Evolutionary conservation across 92 coral and sea anemone species (phyloP).

Genomic region (Metridium senile): DNA sequence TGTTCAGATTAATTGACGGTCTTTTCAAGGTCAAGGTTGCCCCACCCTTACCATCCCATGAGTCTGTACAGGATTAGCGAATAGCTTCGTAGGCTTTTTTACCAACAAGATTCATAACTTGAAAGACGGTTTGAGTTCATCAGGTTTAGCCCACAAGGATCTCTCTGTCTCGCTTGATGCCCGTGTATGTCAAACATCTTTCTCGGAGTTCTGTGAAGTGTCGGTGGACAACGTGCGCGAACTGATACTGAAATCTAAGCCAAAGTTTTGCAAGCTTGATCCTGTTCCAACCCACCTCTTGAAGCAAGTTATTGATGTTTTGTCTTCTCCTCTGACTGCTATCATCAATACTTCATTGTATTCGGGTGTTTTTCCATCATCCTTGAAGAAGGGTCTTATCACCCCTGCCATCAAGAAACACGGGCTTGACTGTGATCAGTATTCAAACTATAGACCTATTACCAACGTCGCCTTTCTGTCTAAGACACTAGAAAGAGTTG

Average conservation of each 20-base stretch:
- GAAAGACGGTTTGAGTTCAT: background rate
- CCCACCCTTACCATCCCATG: slow-evolving; percentile 39
- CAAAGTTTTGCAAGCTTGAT: slow-evolving; percentile 59
- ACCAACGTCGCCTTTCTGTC: slow-evolving; percentile 53
- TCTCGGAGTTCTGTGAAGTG: slow-evolving; percentile 2
- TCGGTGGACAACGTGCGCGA: slow-evolving; percentile 9
- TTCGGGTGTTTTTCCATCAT: slow-evolving; percentile 42
- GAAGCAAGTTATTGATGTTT: slow-evolving; percentile 23
- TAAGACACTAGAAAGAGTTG: slow-evolving; percentile 57
- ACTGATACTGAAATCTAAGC: slow-evolving; percentile 32
- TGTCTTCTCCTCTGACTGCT: slow-evolving; percentile 34
- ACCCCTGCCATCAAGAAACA: slow-evolving; percentile 35
- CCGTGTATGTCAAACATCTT: too few species aligned
- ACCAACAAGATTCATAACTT: background rate
- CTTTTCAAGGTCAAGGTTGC: slow-evolving; percentile 29
- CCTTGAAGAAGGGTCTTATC: slow-evolving; percentile 33
- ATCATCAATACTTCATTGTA: slow-evolving; percentile 46
- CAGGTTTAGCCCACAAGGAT: too few species aligned
- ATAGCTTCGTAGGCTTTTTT: slow-evolving; percentile 34
- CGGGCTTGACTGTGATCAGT: slow-evolving; percentile 29
- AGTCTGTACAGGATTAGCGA: slow-evolving; percentile 17
- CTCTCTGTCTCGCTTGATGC: too few species aligned
- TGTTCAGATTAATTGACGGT: slow-evolving; percentile 37
- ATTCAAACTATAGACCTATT: slow-evolving; percentile 52
- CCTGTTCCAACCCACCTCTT: slow-evolving; percentile 46